phyloP scores from a whole-genome alignment of 2,888 invertebrate genomes.

The Creontiades dilutus region DNA sequence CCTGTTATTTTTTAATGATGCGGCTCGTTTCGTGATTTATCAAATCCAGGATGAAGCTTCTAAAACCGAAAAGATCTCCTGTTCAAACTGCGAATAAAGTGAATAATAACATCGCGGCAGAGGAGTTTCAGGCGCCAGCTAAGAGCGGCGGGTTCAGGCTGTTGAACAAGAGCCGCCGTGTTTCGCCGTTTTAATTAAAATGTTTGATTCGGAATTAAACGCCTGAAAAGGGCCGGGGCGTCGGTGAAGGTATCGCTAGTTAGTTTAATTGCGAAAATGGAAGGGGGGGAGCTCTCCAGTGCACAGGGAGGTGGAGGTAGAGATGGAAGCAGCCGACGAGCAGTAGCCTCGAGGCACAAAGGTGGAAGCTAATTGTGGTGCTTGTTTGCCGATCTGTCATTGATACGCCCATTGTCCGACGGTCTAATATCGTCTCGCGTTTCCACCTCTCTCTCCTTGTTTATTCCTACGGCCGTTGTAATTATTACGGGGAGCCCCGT shows the following conservation, averaged over 20 bases:
- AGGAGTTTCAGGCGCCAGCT: background rate
- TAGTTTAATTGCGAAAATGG: slow-evolving; percentile 55
- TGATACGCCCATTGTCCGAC: slow-evolving; percentile 51
- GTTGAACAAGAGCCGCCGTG: background rate
- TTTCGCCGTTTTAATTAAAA: slow-evolving; percentile 57
- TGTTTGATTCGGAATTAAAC: slow-evolving; percentile 60
- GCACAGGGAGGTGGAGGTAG: background rate
- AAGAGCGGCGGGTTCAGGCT: background rate
- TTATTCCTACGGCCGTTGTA: slow-evolving; percentile 34
- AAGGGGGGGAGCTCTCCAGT: background rate
- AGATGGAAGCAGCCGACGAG: background rate
- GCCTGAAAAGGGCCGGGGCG: slow-evolving; percentile 16
- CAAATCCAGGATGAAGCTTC: too few species aligned
- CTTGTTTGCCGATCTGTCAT: slow-evolving; percentile 63
- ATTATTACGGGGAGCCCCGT: background rate
- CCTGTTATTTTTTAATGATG: too few species aligned
- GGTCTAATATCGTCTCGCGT: slow-evolving; percentile 37
- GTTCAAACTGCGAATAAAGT: too few species aligned
- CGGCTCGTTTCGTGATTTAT: too few species aligned
- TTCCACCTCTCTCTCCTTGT: slow-evolving; percentile 17
- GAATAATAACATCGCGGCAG: too few species aligned
- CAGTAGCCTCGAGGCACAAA: slow-evolving; percentile 52
- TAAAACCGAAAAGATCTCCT: too few species aligned
- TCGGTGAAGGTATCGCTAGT: slow-evolving; percentile 34
- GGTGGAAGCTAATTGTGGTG: slow-evolving; percentile 59